Conservation (phyloP, 2,113 vertebrate genomes). For the Lota lota region DNA sequence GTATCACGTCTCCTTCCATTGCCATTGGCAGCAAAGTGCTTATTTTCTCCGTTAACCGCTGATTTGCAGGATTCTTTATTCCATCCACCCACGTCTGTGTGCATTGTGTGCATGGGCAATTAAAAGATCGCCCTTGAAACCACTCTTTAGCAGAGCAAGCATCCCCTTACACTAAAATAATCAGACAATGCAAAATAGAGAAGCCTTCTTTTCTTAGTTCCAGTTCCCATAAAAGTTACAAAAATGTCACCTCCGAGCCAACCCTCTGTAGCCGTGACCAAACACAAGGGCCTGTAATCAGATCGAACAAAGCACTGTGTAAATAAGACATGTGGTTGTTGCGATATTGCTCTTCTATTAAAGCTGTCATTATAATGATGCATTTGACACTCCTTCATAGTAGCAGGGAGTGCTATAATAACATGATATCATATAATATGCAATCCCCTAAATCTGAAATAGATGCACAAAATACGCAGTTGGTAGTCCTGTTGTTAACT, state of each 20-base stretch:
- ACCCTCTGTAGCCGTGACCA: slow-evolving; percentile 13
- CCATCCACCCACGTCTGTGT: neutral
- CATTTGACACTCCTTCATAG: slow-evolving; percentile 12
- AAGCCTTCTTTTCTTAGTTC: neutral
- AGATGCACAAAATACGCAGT: neutral
- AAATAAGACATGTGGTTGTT: slow-evolving; percentile 41
- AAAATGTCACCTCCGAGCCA: no score
- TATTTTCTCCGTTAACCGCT: neutral
- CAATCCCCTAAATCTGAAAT: slow-evolving; percentile 16
- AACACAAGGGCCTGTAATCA: neutral
- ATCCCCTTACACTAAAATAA: no score
- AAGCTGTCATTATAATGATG: slow-evolving; percentile 20
- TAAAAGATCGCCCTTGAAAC: neutral
- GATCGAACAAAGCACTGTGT: slow-evolving; percentile 27
- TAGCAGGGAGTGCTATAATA: slow-evolving; percentile 30
- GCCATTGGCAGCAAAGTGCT: neutral
- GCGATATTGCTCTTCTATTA: slow-evolving; percentile 37
- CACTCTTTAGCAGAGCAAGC: no score
- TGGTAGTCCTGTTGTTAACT: slow-evolving; percentile 6
- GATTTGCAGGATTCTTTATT: neutral
- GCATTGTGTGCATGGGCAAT: neutral
- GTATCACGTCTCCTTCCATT: slow-evolving; percentile 12
- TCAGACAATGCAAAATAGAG: no score
- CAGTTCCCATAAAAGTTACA: no score
- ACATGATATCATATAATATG: neutral